phyloP scores from a whole-genome alignment of 2,888 invertebrate species.

The Stramonita haemastoma region DNA sequence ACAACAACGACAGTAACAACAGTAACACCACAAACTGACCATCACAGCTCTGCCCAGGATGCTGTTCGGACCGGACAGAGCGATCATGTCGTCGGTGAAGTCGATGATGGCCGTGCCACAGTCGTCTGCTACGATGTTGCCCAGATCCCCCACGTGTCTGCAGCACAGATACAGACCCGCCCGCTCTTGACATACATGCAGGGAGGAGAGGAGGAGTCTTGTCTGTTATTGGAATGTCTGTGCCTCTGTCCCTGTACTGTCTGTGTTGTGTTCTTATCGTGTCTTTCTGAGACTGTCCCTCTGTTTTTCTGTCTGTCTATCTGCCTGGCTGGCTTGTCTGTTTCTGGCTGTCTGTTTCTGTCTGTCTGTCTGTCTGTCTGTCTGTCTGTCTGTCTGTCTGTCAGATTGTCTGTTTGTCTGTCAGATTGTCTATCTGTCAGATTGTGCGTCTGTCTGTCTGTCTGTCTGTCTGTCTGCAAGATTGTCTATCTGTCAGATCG shows the following conservation, averaged over 20 bases:
- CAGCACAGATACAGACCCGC: background rate
- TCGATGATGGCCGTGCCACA: constrained; percentile 63
- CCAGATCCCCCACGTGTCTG: constrained; percentile 94
- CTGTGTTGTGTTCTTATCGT: background rate
- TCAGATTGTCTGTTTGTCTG: background rate
- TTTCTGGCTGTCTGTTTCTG: background rate
- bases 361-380: background rate
- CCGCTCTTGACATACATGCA: too few relatives aligned
- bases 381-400: background rate
- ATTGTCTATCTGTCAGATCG: too few relatives aligned
- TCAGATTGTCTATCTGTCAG: background rate
- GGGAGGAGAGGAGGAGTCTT: background rate
- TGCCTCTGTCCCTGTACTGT: background rate
- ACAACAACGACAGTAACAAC: too few relatives aligned
- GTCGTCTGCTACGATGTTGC: constrained; percentile 78
- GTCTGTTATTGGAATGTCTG: background rate
- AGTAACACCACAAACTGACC: background rate
- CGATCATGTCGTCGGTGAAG: constrained; percentile 56
- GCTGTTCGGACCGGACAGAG: background rate
- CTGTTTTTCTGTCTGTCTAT: background rate
- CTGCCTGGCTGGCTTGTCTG: background rate
- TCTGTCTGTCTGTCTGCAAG: background rate
- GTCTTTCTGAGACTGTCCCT: background rate
- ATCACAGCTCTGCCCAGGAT: background rate
- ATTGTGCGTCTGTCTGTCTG: too few relatives aligned